Evolutionary conservation across 2,888 invertebrate species (phyloP).

Genomic region (Folsomia manolachei): DNA sequence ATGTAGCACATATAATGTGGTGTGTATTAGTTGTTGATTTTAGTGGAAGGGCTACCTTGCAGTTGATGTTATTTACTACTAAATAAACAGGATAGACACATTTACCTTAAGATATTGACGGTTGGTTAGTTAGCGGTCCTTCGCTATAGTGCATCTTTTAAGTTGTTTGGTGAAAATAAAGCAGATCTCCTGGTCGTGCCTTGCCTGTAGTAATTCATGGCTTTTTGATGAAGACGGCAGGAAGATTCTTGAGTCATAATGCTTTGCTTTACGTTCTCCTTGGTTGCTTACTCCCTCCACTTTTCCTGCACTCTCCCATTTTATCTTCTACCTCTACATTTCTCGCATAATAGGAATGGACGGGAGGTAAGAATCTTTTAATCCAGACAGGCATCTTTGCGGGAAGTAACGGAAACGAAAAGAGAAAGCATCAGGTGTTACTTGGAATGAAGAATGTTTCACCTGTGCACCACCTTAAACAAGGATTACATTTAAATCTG

Average conservation of each 20-base stretch:
- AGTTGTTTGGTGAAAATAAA: too few species aligned
- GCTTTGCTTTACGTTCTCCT: background rate
- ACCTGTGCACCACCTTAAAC: conserved; percentile 9
- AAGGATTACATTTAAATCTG: background rate
- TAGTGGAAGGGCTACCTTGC: too few species aligned
- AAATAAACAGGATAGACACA: too few species aligned
- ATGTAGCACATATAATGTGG: too few species aligned
- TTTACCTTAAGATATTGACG: too few species aligned
- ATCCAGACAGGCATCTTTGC: background rate
- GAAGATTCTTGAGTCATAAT: too few species aligned
- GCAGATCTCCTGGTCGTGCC: too few species aligned
- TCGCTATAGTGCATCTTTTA: too few species aligned
- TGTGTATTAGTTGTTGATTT: too few species aligned
- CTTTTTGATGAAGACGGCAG: background rate
- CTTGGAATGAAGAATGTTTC: conserved; percentile 7
- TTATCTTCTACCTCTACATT: background rate
- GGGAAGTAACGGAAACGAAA: too few species aligned
- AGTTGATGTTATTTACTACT: too few species aligned
- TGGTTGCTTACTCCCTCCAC: background rate
- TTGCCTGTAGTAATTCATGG: background rate
- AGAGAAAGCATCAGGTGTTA: background rate
- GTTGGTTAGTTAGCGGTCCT: too few species aligned
- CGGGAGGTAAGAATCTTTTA: background rate
- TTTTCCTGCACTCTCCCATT: background rate
- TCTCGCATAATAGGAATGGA: conserved; percentile 11